Evolutionary conservation across 1,140 invertebrate species (phyloP).

Genomic region (Chironomus tepperi): DNA sequence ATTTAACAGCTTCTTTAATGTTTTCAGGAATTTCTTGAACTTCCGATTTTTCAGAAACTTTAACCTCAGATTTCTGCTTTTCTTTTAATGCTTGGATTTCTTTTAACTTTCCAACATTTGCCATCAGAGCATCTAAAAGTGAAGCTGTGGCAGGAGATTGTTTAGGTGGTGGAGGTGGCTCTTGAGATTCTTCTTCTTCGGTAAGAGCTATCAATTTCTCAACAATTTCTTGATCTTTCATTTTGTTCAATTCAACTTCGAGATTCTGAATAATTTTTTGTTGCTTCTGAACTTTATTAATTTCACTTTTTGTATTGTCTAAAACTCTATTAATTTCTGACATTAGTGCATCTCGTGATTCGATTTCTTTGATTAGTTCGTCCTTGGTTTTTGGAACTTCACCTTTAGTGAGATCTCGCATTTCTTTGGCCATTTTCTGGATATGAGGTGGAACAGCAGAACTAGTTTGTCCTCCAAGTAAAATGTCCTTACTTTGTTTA

Average conservation of each 20-base stretch:
- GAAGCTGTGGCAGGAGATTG: not conserved
- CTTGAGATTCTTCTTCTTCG: not conserved
- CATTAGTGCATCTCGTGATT: not conserved
- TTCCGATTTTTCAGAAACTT: no score
- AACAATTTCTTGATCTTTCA: not conserved
- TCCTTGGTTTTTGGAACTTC: not conserved
- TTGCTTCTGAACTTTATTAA: slow-evolving; percentile 8
- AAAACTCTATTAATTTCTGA: slow-evolving; percentile 13
- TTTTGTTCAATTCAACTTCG: slow-evolving; percentile 16
- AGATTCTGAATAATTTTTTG: slow-evolving; percentile 16
- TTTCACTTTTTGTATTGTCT: not conserved
- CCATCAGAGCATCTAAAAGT: not conserved
- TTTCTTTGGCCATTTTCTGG: slow-evolving; percentile 11
- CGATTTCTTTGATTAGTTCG: not conserved
- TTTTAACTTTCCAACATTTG: slow-evolving; percentile 5
- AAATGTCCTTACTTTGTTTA: not conserved
- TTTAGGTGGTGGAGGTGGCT: not conserved
- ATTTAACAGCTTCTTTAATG: no score
- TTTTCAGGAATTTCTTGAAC: no score
- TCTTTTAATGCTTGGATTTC: not conserved
- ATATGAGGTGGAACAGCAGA: not conserved
- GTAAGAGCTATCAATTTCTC: not conserved
- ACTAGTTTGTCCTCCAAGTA: not conserved
- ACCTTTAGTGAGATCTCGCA: not conserved
- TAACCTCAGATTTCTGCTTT: not conserved